These are phyloP conservation scores for Parus major DNA, from an alignment of 2,113 vertebrate genomes.

Conservation along the genomic window DNA sequence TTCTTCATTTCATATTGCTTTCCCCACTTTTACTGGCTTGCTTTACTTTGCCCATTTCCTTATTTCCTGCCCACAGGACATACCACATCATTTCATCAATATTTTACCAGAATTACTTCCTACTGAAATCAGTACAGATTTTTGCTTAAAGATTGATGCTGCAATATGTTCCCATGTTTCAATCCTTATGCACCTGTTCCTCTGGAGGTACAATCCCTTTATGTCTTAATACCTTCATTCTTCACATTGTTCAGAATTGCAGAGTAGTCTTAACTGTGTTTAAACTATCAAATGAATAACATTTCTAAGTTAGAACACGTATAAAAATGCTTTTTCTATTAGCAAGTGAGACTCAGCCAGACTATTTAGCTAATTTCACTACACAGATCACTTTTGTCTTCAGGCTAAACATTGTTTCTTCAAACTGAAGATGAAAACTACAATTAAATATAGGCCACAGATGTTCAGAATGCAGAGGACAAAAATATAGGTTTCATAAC, in stretches of 20 bases:
- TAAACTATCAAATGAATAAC: not conserved
- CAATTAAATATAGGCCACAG: slow-evolving; percentile 70
- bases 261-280: not conserved
- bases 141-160: slow-evolving; percentile 47
- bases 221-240: not conserved
- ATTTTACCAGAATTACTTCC: slow-evolving; percentile 40
- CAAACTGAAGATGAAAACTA: slow-evolving; percentile 46
- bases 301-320: not conserved
- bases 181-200: not conserved
- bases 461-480: slow-evolving; percentile 58
- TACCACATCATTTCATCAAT: slow-evolving; percentile 27
- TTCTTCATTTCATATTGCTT: not conserved
- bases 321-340: slow-evolving; percentile 24
- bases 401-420: slow-evolving; percentile 64
- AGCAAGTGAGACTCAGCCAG: not conserved
- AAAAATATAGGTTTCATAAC: slow-evolving; percentile 68
- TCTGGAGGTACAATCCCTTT: not conserved
- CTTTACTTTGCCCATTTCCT: not conserved
- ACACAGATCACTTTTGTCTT: slow-evolving; percentile 51
- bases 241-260: not conserved
- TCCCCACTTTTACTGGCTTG: not conserved
- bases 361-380: slow-evolving; percentile 31
- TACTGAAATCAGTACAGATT: not conserved
- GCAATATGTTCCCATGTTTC: not conserved
- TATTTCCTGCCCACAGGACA: slow-evolving; percentile 32